A percentile compares a stretch with the other conserved stretches of the same genome.
phyloP scores from a whole-genome alignment of 2,888 invertebrate genomes.

The Caenorhabditis virilis region DNA sequence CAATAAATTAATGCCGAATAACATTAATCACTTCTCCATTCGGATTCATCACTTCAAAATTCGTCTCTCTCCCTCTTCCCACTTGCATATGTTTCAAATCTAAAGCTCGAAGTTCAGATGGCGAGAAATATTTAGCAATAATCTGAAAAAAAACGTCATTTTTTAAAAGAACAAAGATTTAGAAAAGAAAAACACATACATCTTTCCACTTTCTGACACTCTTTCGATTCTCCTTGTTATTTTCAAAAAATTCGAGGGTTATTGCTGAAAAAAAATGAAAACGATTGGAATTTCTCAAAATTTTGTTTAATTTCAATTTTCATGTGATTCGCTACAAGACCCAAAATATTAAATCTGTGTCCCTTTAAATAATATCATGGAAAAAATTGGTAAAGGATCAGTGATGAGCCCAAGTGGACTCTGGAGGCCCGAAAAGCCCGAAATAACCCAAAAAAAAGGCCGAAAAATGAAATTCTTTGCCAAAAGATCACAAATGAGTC shows the following conservation, averaged over 20 bases:
- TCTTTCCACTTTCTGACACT: conserved; percentile 20
- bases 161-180: too few relatives aligned
- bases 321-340: too few relatives aligned
- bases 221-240: neutral
- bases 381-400: too few relatives aligned
- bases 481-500: too few relatives aligned
- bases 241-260: neutral
- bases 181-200: conserved; percentile 3
- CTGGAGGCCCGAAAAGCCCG: too few relatives aligned
- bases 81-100: conserved; percentile 30
- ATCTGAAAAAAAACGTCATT: too few relatives aligned
- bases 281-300: neutral
- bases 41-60: neutral
- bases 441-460: too few relatives aligned
- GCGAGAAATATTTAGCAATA: conserved; percentile 25
- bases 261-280: conserved; percentile 18
- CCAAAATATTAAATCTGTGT: too few relatives aligned
- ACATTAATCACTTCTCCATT: neutral
- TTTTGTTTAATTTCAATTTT: too few relatives aligned
- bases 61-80: neutral
- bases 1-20: neutral
- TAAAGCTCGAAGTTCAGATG: conserved; percentile 11
- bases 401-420: too few relatives aligned
- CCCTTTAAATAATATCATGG: too few relatives aligned
- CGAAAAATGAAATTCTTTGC: too few relatives aligned